Evolutionary conservation across 2,113 vertebrate genomes (phyloP).

Genomic region (Microcebus griseorufus): DNA sequence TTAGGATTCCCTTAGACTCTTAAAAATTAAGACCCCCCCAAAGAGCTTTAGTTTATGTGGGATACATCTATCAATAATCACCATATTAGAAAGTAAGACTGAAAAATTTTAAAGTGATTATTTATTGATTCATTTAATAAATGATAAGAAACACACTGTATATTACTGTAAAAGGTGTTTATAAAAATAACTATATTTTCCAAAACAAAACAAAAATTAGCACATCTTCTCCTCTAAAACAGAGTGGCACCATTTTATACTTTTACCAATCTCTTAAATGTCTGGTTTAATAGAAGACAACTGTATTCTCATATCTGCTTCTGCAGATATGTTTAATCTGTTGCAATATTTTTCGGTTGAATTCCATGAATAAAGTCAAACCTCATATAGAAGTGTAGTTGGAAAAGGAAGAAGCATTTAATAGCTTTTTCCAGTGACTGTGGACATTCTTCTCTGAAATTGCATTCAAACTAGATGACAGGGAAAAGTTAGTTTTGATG

Average conservation of each 20-base stretch:
- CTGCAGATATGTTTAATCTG: background rate
- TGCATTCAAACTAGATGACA: background rate
- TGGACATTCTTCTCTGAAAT: background rate
- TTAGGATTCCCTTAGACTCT: background rate
- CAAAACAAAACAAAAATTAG: constrained; percentile 36
- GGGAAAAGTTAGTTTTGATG: background rate
- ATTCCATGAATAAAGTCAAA: constrained; percentile 17
- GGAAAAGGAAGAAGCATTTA: background rate
- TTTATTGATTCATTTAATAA: background rate
- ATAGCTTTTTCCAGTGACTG: background rate
- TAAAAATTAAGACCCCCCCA: constrained; percentile 2
- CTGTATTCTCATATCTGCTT: background rate
- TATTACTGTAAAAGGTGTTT: background rate
- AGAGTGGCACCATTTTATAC: background rate
- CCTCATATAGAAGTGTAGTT: background rate
- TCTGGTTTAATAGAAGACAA: background rate
- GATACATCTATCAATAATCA: background rate
- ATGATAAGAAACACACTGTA: background rate
- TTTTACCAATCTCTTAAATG: constrained; percentile 16
- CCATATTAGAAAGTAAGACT: constrained; percentile 14
- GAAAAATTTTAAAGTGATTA: background rate
- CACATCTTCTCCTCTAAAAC: background rate
- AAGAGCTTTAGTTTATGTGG: background rate
- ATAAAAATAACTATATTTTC: constrained; percentile 2
- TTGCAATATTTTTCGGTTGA: background rate